These are phyloP conservation scores for Phengaris alcon DNA, from an alignment of 2,888 invertebrate genomes.

Conservation along the genomic window DNA sequence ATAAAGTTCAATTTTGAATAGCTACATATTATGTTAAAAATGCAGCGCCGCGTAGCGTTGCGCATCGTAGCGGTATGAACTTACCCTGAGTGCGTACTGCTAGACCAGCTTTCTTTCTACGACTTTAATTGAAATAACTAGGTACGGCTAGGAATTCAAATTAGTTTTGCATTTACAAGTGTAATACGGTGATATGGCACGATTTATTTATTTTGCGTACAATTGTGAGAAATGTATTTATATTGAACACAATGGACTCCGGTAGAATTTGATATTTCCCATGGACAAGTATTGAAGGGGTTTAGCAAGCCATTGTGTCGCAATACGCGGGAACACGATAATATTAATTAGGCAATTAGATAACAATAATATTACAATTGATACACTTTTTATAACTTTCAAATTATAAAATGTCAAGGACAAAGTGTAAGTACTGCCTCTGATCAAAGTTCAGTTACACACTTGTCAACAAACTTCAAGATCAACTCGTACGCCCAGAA, in stretches of 20 bases:
- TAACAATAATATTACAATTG: slow-evolving; percentile 11
- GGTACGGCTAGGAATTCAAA: background rate
- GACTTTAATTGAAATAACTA: too few species aligned
- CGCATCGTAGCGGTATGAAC: too few species aligned
- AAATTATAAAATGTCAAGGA: background rate
- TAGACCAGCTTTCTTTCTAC: too few species aligned
- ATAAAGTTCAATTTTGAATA: too few species aligned
- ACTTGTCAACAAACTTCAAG: too few species aligned
- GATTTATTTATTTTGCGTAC: slow-evolving; percentile 28
- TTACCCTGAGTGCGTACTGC: too few species aligned
- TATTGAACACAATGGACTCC: slow-evolving; percentile 50
- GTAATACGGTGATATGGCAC: slow-evolving; percentile 25
- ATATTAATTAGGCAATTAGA: slow-evolving; percentile 27
- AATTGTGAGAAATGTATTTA: slow-evolving; percentile 32
- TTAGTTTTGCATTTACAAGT: slow-evolving; percentile 10
- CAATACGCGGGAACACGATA: slow-evolving; percentile 38
- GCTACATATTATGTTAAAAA: too few species aligned
- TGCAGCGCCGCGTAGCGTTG: too few species aligned
- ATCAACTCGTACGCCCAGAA: too few species aligned
- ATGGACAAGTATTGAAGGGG: slow-evolving; percentile 50
- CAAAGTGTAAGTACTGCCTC: background rate
- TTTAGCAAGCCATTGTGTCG: slow-evolving; percentile 61
- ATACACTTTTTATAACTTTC: background rate
- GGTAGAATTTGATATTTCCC: slow-evolving; percentile 49
- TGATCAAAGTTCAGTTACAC: too few species aligned